Percentiles rank a stretch among this genome's conserved stretches.
These are phyloP conservation scores for Dryomyza anilis DNA, from an alignment of 2,888 invertebrate genomes.

Conservation along the genomic window DNA sequence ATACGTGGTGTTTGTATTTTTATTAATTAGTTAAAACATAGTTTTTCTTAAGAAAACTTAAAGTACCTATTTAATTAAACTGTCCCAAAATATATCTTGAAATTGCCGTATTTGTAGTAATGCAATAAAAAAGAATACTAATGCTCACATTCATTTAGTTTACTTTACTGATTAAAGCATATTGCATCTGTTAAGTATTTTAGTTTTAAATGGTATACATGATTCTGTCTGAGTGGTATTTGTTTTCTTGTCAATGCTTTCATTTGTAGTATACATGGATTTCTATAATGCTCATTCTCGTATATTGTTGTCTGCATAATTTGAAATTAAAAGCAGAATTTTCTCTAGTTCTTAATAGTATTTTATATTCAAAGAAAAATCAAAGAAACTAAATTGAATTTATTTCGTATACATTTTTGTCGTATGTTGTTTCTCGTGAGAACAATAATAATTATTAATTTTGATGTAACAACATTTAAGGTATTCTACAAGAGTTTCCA, in stretches of 20 bases:
- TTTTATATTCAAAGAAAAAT: conserved; percentile 22
- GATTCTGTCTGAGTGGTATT: not conserved
- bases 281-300: not conserved
- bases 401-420: conserved; percentile 39
- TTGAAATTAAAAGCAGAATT: not conserved
- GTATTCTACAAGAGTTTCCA: conserved; percentile 1
- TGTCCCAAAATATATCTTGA: too few species aligned
- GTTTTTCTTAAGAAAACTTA: not conserved
- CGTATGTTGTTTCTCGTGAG: conserved; percentile 15
- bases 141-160: too few species aligned
- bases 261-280: conserved; percentile 14
- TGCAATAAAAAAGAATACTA: too few species aligned
- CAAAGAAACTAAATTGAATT: conserved; percentile 38
- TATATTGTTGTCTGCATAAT: not conserved
- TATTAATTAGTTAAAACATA: not conserved
- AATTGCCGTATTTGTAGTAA: too few species aligned
- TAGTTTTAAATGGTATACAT: conserved; percentile 24
- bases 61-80: too few species aligned
- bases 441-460: conserved; percentile 2
- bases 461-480: conserved; percentile 12
- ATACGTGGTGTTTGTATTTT: conserved; percentile 5
- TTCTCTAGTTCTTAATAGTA: not conserved
- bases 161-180: conserved; percentile 39
- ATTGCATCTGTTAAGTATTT: conserved; percentile 34
- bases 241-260: conserved; percentile 3